A percentile compares a stretch with the other conserved stretches of the same genome.
Conservation (phyloP, 2,888 invertebrate species). For the Deilephila porcellus region DNA sequence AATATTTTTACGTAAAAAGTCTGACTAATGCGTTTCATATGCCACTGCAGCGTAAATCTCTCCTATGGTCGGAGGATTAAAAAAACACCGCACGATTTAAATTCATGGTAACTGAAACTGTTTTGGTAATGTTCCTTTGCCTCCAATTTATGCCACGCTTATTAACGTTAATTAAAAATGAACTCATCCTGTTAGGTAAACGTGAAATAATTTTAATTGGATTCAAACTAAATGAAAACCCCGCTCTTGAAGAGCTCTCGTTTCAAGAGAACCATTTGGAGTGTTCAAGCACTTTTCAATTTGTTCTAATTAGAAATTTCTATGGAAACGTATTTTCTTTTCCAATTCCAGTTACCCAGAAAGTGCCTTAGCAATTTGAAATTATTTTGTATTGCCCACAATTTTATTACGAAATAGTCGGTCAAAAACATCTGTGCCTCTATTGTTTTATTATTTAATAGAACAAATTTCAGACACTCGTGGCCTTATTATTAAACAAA, state of each 20-base stretch:
- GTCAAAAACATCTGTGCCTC: too few relatives aligned
- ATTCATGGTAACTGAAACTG: conserved; percentile 30
- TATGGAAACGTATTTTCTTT: background rate
- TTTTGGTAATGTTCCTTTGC: background rate
- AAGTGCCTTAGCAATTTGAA: too few relatives aligned
- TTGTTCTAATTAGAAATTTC: conserved; percentile 1
- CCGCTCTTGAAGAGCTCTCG: background rate
- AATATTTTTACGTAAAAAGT: background rate
- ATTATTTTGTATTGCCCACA: too few relatives aligned
- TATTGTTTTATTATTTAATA: too few relatives aligned
- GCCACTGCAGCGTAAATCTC: background rate
- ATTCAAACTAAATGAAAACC: conserved; percentile 22
- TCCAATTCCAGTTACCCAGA: background rate
- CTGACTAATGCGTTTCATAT: background rate
- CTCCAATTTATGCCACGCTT: background rate
- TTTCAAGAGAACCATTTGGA: conserved; percentile 4
- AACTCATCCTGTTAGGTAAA: conserved; percentile 26
- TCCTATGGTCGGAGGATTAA: background rate
- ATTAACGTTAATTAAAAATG: conserved; percentile 20
- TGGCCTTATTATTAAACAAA: too few relatives aligned
- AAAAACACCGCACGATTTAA: background rate
- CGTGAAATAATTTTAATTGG: conserved; percentile 23
- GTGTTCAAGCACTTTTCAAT: conserved; percentile 1
- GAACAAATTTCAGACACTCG: too few relatives aligned
- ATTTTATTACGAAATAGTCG: too few relatives aligned